These are phyloP conservation scores for Xylota sylvarum DNA, from an alignment of 2,888 invertebrate genomes.

Conservation along the genomic window DNA sequence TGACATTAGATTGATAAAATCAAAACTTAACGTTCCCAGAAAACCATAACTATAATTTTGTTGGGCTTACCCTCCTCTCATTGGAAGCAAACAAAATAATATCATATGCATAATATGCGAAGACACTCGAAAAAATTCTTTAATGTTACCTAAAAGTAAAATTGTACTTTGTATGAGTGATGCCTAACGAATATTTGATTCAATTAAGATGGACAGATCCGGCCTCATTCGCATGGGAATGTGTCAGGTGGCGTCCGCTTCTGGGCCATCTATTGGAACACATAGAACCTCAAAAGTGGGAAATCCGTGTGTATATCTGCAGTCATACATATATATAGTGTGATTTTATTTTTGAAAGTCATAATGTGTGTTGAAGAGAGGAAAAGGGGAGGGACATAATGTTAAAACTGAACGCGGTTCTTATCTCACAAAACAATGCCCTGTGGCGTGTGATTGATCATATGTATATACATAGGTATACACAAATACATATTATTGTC, in stretches of 20 bases:
- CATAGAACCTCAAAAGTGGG: slow-evolving; percentile 27
- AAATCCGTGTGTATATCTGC: neutral
- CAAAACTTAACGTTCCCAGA: slow-evolving; percentile 10
- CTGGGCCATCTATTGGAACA: slow-evolving; percentile 46
- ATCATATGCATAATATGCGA: slow-evolving; percentile 11
- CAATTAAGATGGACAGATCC: slow-evolving; percentile 77
- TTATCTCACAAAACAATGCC: neutral
- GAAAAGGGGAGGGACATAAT: neutral
- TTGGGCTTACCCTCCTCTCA: slow-evolving; percentile 29
- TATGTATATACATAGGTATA: neutral
- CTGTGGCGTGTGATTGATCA: neutral
- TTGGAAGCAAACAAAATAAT: neutral
- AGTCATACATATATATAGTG: neutral
- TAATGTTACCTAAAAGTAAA: slow-evolving; percentile 47
- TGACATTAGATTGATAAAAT: neutral
- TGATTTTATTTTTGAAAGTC: neutral
- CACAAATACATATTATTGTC: neutral
- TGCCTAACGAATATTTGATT: slow-evolving; percentile 63
- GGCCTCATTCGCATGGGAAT: slow-evolving; percentile 72
- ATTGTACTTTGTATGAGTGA: slow-evolving; percentile 36
- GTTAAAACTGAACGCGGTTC: neutral
- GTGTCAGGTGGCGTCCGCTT: slow-evolving; percentile 74
- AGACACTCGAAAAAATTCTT: slow-evolving; percentile 47
- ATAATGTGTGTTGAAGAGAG: neutral
- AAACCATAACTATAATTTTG: slow-evolving; percentile 40